Evolutionary conservation across 2,113 vertebrate species (phyloP), one percentile per base, ranked within the genome.

Genomic region (Noctilio leporinus): DNA sequence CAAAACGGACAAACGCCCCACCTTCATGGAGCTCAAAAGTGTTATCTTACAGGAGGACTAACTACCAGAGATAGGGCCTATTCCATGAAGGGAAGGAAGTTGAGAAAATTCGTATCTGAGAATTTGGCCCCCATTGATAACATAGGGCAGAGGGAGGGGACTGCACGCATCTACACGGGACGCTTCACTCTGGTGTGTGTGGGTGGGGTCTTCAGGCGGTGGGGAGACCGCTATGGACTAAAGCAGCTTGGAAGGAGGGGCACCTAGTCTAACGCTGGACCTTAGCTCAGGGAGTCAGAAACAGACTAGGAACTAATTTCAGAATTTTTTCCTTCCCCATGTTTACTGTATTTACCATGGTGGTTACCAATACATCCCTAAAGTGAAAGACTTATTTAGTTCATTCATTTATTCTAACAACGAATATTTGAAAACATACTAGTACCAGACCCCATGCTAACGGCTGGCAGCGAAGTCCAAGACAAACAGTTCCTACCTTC

Each of bases 401-500:
- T 95, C 57, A 55, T 45, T 91, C 33, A 47, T 95, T 95, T 86
- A 94, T 94, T 96, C 69, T 35, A 93, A 76, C 67, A 91, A 75
- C 51, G 80, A 77, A 72, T 95, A 86, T 59, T 69, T 83, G 67
- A 88, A 65, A 90, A 94, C 20, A 83, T 35, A 70, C 15, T 70
- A 33, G 62, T 89, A 59, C 28, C 80, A 92, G 53, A 81, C 38
- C 73, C 5, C 86, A 30, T 62, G 64, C 19, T 47, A 64, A 57
- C 45, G 8, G 73, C 70, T 81, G 53, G 33, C 33, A 88, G 40
- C 55, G 84, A 62, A 77, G 45, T 90, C 70, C 28, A 89, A 94
- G 57, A 91, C 47, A 62, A 69, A 69, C 10, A 89, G 43, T 33
- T 28, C 28, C 86, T 78, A 38, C 47, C 38, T 72, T 93, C 59